phyloP scores from a whole-genome alignment of 1,140 invertebrate genomes.

The Samia ricini region DNA sequence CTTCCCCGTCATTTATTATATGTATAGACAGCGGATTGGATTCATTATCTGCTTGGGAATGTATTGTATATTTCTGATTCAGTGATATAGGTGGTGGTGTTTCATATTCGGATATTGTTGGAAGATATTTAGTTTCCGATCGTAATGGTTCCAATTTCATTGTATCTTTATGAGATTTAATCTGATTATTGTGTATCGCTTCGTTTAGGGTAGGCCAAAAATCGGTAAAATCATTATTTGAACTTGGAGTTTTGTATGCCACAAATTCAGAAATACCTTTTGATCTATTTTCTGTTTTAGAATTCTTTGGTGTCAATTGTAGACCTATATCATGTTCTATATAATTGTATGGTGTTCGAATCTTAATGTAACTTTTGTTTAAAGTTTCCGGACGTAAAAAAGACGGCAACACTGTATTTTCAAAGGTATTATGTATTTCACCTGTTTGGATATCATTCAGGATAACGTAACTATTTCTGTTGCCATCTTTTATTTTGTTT shows the following conservation, averaged over 20 bases:
- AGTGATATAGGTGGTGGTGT: slow-evolving; percentile 37
- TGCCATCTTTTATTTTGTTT: slow-evolving; percentile 44
- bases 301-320: slow-evolving; percentile 19
- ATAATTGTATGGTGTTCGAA: slow-evolving; percentile 36
- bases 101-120: slow-evolving; percentile 48
- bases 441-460: slow-evolving; percentile 36
- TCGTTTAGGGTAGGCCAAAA: slow-evolving; percentile 48
- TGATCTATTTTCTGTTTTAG: not conserved
- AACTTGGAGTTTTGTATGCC: not conserved
- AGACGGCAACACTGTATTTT: slow-evolving; percentile 15
- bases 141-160: slow-evolving; percentile 8
- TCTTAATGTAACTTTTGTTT: slow-evolving; percentile 38
- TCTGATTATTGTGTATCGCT: slow-evolving; percentile 27
- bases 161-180: slow-evolving; percentile 25
- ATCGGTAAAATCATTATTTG: slow-evolving; percentile 30
- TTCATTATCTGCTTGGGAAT: slow-evolving; percentile 9
- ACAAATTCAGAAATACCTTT: not conserved
- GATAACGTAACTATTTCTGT: slow-evolving; percentile 45
- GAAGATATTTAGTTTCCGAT: slow-evolving; percentile 25
- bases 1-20: slow-evolving; percentile 22
- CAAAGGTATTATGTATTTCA: slow-evolving; percentile 33
- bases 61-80: slow-evolving; percentile 10
- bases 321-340: slow-evolving; percentile 40
- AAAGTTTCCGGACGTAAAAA: slow-evolving; percentile 10
- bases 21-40: slow-evolving; percentile 13